Evolutionary conservation across 2,888 invertebrate species (phyloP).

Genomic region (Phalangium opilio): DNA sequence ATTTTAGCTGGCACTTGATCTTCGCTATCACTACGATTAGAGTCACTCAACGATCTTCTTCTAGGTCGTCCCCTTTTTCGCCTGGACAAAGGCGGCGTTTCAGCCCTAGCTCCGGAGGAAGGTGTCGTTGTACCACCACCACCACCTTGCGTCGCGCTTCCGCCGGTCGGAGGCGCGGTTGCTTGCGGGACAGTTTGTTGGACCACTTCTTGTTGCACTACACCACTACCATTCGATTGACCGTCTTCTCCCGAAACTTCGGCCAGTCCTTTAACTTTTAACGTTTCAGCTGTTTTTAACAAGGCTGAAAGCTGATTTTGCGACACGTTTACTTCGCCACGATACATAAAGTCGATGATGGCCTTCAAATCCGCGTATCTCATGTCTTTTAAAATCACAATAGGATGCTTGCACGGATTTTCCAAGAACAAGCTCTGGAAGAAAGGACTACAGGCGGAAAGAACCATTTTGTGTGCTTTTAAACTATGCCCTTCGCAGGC

Average conservation of each 20-base stretch:
- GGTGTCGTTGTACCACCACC: conserved; percentile 3
- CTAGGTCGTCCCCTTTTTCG: conserved; percentile 16
- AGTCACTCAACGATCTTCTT: conserved; percentile 13
- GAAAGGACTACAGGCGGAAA: conserved; percentile 84
- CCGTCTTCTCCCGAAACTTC: conserved; percentile 66
- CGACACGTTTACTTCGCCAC: conserved; percentile 83
- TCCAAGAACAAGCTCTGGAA: conserved; percentile 79
- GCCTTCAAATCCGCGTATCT: conserved; percentile 77
- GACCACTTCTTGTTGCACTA: conserved; percentile 15
- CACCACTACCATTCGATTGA: conserved; percentile 7
- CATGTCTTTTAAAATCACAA: conserved; percentile 82
- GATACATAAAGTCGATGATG: conserved; percentile 87
- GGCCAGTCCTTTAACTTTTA: conserved; percentile 59
- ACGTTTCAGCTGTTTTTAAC: conserved; percentile 73
- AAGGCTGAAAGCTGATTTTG: conserved; percentile 78
- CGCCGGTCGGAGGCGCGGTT: neutral
- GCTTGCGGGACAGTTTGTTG: conserved; percentile 2
- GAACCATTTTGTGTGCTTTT: conserved; percentile 83
- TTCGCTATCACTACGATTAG: conserved; percentile 15
- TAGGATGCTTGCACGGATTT: conserved; percentile 84
- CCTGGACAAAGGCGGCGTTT: conserved; percentile 15
- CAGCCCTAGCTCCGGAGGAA: conserved; percentile 12
- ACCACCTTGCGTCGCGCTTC: too few relatives aligned
- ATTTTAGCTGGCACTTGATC: conserved; percentile 14
- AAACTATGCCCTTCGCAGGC: conserved; percentile 80